Percentiles rank a stretch among this genome's conserved stretches.
Evolutionary conservation across 2,113 vertebrate species (phyloP).

Genomic region (Rhinopomastus cyanomelas): DNA sequence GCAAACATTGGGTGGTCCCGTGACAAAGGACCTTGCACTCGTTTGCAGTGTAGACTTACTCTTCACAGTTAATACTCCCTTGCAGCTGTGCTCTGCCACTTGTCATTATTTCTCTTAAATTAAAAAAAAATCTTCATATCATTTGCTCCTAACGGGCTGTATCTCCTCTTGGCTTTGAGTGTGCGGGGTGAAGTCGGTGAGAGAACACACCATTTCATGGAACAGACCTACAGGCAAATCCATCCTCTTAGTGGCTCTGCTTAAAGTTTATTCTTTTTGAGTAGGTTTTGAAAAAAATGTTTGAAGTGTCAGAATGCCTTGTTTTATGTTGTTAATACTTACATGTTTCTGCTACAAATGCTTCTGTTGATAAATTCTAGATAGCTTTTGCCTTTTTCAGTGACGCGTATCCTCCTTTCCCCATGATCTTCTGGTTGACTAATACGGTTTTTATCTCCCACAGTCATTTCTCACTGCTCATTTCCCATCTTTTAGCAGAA

Average conservation of each 20-base stretch:
- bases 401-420: neutral
- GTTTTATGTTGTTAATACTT: neutral
- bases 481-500: slow-evolving; percentile 2
- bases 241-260: neutral
- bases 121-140: neutral
- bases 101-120: neutral
- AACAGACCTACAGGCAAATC: neutral
- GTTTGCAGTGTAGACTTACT: neutral
- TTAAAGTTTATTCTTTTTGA: neutral
- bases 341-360: neutral
- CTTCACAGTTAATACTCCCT: neutral
- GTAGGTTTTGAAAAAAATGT: neutral
- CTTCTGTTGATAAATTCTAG: neutral
- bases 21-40: neutral
- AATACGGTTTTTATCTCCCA: neutral
- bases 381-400: neutral
- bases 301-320: neutral
- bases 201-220: neutral
- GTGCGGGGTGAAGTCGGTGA: neutral
- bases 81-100: neutral
- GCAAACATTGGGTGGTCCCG: neutral
- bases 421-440: neutral
- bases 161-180: neutral
- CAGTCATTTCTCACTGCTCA: slow-evolving; percentile 4
- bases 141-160: neutral